These are phyloP conservation scores for Drosophila kambysellisi DNA, from an alignment of 2,888 invertebrate genomes.

Conservation along the genomic window DNA sequence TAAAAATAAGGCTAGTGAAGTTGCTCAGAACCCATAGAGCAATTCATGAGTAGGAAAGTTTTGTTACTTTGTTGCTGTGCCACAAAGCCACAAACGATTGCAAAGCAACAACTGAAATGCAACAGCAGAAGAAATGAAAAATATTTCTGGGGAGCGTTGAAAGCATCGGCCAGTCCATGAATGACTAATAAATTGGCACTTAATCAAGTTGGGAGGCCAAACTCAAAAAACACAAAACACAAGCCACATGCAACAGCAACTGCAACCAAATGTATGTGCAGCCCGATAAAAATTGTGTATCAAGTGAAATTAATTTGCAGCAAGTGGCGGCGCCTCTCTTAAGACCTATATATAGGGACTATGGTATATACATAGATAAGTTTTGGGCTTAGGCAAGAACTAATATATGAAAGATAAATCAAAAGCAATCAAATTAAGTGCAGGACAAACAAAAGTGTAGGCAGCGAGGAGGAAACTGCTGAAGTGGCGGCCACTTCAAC, in stretches of 20 bases:
- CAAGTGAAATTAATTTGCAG: conserved; percentile 71
- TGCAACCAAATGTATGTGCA: conserved; percentile 43
- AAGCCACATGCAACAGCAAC: conserved; percentile 33
- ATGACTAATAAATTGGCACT: conserved; percentile 78
- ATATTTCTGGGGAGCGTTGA: conserved; percentile 74
- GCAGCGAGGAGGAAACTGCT: conserved; percentile 42
- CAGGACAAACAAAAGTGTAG: conserved; percentile 57
- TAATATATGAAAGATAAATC: conserved; percentile 68
- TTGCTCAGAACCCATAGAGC: conserved; percentile 28
- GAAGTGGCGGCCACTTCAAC: conserved; percentile 58
- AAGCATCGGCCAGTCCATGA: conserved; percentile 60
- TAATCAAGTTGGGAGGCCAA: conserved; percentile 68
- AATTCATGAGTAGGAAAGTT: conserved; percentile 36
- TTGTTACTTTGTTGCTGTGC: conserved; percentile 21
- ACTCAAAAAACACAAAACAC: conserved; percentile 46
- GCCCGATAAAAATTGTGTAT: conserved; percentile 55
- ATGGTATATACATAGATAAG: conserved; percentile 14
- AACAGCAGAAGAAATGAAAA: conserved; percentile 58
- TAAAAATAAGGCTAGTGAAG: conserved; percentile 20
- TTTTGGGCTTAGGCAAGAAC: conserved; percentile 5
- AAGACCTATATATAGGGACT: neutral
- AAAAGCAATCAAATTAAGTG: conserved; percentile 81
- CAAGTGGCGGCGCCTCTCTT: conserved; percentile 44
- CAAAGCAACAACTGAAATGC: conserved; percentile 19
- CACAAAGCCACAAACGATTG: neutral